Evolutionary conservation across 30 jellyfish, hydroid and myxozoan genomes (phyloP), one percentile per base, ranked within the genome.

Genomic region (Catostylus mosaicus): DNA sequence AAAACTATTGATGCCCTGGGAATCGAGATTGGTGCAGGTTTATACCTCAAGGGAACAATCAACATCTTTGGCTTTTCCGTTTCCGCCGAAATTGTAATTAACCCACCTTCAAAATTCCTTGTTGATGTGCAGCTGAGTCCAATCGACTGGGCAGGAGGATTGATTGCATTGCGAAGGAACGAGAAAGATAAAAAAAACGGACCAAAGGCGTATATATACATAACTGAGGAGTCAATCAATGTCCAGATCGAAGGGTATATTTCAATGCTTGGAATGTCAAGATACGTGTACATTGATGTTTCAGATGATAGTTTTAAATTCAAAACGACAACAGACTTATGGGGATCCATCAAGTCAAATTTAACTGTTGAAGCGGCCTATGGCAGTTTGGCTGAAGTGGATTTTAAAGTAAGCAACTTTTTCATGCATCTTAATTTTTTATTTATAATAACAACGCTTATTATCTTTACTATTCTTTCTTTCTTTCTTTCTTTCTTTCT

Each of bases 231-330:
- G 26, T 50, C 90, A 3, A 29, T 67, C 30, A 78, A 82, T 14
- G 94, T 90, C 19, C 78, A 83, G 23, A 90, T 90, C 59, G 84
- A 77, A 50, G 97, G 97, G 32, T 90, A 90, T 33, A 46, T 77
- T 1, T 78, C 81, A 11, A 30, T 90, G 7, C 78, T 90, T 29
- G 96, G 96, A 5, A 75, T 83, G 30, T 36, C 80, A 9, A 34
- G 79, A 3, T 73, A 50, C 0, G 92, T 78, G 16, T 24, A 83
- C 10, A 83, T 90, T 2, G 88, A 66, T 24, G 65, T 83, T 0
- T 83, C 96, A 0, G 97, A 83, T 67, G 84, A 93, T 18, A 89
- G 59, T 30, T 83, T 90, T 60, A 65, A 84, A 62, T 57, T 90
- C 51, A 61, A 26, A 0, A 54, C 77, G 75, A 62, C 9, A 23